phyloP scores from a whole-genome alignment of 2,888 invertebrate genomes.

The Cryptocephalus moraei region DNA sequence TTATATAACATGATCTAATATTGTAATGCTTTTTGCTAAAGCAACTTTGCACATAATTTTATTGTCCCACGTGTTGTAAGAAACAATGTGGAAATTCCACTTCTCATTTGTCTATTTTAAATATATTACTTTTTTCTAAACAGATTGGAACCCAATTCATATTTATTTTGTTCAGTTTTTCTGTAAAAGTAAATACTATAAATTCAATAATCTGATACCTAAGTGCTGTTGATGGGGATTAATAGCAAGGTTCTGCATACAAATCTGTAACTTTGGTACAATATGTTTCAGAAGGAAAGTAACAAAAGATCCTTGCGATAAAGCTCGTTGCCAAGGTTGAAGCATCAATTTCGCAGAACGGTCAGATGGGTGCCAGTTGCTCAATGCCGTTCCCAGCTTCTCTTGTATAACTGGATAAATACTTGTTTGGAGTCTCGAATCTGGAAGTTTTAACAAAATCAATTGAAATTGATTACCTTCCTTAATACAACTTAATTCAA shows the following conservation, averaged over 20 bases:
- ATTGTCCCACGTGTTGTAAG: not conserved
- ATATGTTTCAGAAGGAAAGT: conserved; percentile 79
- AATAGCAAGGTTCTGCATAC: conserved; percentile 52
- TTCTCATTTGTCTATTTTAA: not conserved
- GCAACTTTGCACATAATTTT: not conserved
- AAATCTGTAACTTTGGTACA: conserved; percentile 75
- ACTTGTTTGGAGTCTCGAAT: conserved; percentile 31
- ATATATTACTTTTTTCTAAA: not conserved
- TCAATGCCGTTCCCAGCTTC: conserved; percentile 78
- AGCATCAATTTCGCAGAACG: conserved; percentile 85
- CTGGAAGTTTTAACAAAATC: conserved; percentile 15
- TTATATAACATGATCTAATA: not conserved
- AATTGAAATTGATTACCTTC: not conserved
- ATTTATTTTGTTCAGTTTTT: too few relatives aligned
- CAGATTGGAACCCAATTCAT: not conserved
- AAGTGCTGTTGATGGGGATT: conserved; percentile 66
- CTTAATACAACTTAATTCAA: conserved; percentile 3
- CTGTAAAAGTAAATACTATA: too few relatives aligned
- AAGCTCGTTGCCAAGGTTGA: conserved; percentile 72
- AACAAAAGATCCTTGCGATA: conserved; percentile 58
- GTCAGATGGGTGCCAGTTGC: conserved; percentile 95
- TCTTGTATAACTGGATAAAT: conserved; percentile 87
- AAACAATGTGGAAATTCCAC: not conserved
- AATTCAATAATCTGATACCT: conserved; percentile 33
- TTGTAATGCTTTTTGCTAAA: not conserved